Percentiles rank a stretch among this genome's conserved stretches.
Conservation (phyloP, 2,888 invertebrate genomes). For the Coecobrya sp. region DNA sequence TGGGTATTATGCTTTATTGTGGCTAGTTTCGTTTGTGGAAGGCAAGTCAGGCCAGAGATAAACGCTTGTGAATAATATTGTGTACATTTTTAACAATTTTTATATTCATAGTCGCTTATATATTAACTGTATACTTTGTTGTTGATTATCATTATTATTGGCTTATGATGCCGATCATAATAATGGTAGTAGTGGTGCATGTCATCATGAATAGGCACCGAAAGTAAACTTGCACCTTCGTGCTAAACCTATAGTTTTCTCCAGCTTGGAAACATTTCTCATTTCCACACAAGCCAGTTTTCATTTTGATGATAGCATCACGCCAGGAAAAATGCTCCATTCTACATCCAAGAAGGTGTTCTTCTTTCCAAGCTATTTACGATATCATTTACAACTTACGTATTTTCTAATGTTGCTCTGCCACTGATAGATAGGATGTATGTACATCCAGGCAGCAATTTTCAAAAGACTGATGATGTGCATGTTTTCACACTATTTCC, state of each 20-base stretch:
- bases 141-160: constrained; percentile 55
- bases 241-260: constrained; percentile 6
- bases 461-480: constrained; percentile 29
- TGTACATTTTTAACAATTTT: background rate
- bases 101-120: background rate
- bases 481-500: constrained; percentile 45
- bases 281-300: constrained; percentile 49
- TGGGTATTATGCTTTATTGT: background rate
- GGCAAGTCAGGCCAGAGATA: background rate
- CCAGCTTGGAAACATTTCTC: constrained; percentile 48
- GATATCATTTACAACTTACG: constrained; percentile 37
- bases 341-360: constrained; percentile 4
- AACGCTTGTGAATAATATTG: background rate
- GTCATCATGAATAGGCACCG: constrained; percentile 16
- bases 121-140: background rate
- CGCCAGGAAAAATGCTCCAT: constrained; percentile 50
- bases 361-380: constrained; percentile 13
- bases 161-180: constrained; percentile 46
- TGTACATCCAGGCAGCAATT: background rate
- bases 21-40: background rate
- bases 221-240: constrained; percentile 24
- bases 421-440: constrained; percentile 37
- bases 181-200: constrained; percentile 51
- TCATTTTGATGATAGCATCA: constrained; percentile 74
- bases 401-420: background rate